A percentile compares a stretch with the other conserved stretches of the same genome.
Evolutionary conservation across 2,888 invertebrate genomes (phyloP).

Genomic region (Mechanitis messenoides): DNA sequence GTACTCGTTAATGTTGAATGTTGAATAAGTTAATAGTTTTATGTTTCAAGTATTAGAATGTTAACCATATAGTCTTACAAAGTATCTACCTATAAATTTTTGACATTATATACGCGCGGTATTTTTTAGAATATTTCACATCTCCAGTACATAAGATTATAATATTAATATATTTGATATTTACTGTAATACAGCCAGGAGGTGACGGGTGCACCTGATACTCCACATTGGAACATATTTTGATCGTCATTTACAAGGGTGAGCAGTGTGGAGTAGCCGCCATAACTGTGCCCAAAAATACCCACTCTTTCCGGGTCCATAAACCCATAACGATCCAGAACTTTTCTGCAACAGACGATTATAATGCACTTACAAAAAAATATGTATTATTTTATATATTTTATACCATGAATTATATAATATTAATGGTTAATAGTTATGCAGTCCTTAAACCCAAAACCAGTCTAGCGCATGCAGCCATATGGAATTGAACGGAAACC

Average conservation of each 20-base stretch:
- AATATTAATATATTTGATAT: slow-evolving; percentile 26
- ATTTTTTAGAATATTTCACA: no score
- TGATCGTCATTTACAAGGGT: slow-evolving; percentile 82
- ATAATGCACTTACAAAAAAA: not conserved
- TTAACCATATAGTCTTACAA: no score
- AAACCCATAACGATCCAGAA: slow-evolving; percentile 75
- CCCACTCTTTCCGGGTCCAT: slow-evolving; percentile 82
- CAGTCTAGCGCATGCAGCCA: not conserved
- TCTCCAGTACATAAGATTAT: no score
- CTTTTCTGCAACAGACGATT: slow-evolving; percentile 58
- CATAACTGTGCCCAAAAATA: slow-evolving; percentile 97
- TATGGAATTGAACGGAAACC: not conserved
- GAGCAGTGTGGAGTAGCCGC: slow-evolving; percentile 91
- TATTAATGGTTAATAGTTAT: not conserved
- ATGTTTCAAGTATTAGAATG: no score
- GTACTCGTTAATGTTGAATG: no score
- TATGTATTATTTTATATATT: no score
- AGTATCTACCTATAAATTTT: no score
- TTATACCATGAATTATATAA: no score
- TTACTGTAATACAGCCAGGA: slow-evolving; percentile 94
- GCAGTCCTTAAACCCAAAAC: not conserved
- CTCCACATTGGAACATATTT: slow-evolving; percentile 88
- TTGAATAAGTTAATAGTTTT: no score
- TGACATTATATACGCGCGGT: no score
- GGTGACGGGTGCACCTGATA: slow-evolving; percentile 93